Base-by-base conservation (phyloP, 2,797 vertebrate genomes). In the Rhynchonycteris naso region DNA sequence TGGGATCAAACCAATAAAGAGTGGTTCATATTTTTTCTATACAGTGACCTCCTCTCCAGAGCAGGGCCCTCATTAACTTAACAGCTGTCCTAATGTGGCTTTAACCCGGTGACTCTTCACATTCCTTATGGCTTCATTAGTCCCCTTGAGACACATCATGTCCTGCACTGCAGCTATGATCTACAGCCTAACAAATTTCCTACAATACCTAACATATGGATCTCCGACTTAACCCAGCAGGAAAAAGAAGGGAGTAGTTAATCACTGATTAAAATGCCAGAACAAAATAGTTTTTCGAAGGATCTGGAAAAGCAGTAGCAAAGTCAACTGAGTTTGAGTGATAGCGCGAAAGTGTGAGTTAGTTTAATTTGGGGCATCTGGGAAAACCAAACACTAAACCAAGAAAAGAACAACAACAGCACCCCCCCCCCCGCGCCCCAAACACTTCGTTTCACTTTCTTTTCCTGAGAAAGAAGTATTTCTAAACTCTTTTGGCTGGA, bases 41-140 rank as follows among this genome's bases (percentile, higher is more conserved):
- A 98, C 97, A 97, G 95, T 98, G 98, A 98, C 98, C 98, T 98
- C 97, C 96, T 97, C 95, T 97, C 97, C 97, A 97, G 97, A 98
- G 98, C 97, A 98, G 98, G 97, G 95, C 92, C 97, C 98, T 98
- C 98, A 98, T 98, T 98, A 98, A 98, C 97, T 98, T 98, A 98
- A 98, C 98, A 99, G 99, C 98, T 99, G 99, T 98, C 98, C 98
- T 98, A 98, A 98, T 98, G 98, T 99, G 98, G 98, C 98, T 98
- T 99, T 99, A 99, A 99, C 98, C 99, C 98, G 96, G 96, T 98
- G 99, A 98, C 98, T 98, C 98, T 97, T 98, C 97, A 98, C 98
- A 99, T 99, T 99, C 98, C 98, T 98, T 96, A 98, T 98, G 98
- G 98, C 97, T 98, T 98, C 98, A 97, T 98, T 96, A 94, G 97